phyloP scores from a whole-genome alignment of 1,140 invertebrate genomes.

The Drosophila asahinai region DNA sequence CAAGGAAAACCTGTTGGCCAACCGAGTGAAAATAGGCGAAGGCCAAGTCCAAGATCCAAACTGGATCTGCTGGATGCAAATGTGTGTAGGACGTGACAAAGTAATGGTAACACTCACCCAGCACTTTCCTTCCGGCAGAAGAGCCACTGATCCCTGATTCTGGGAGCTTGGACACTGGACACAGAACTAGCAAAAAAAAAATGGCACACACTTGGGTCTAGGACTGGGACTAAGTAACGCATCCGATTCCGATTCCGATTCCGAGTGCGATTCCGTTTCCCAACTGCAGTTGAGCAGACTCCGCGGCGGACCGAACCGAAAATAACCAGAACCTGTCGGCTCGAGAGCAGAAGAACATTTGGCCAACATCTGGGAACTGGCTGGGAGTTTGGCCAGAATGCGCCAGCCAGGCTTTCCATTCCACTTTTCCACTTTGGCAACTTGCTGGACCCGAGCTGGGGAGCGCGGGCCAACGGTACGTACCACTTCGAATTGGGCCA shows the following conservation, averaged over 20 bases:
- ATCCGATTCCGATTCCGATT: slow-evolving; percentile 10
- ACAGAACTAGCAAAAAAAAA: not conserved
- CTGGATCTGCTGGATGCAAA: slow-evolving; percentile 31
- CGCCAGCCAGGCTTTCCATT: slow-evolving; percentile 67
- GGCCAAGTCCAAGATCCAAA: slow-evolving; percentile 57
- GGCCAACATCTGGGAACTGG: slow-evolving; percentile 37
- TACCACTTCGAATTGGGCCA: slow-evolving; percentile 59
- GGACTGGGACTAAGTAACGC: not conserved
- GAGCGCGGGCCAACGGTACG: slow-evolving; percentile 41
- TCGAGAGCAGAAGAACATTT: slow-evolving; percentile 77
- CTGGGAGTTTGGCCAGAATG: slow-evolving; percentile 31
- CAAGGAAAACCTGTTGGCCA: slow-evolving; percentile 57
- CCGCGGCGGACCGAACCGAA: slow-evolving; percentile 22
- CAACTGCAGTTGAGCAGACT: not conserved
- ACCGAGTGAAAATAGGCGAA: slow-evolving; percentile 67
- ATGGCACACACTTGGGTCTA: slow-evolving; percentile 6
- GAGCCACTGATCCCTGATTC: not conserved
- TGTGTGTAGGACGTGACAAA: not conserved
- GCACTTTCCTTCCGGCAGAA: not conserved
- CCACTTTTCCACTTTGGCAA: slow-evolving; percentile 74
- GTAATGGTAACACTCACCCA: slow-evolving; percentile 10
- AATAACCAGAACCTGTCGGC: slow-evolving; percentile 66
- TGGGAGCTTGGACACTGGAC: not conserved
- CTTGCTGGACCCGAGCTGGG: slow-evolving; percentile 10
- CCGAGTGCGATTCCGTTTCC: not conserved